Conservation (phyloP, 2,888 invertebrate species). For the Morpho deidamia region DNA sequence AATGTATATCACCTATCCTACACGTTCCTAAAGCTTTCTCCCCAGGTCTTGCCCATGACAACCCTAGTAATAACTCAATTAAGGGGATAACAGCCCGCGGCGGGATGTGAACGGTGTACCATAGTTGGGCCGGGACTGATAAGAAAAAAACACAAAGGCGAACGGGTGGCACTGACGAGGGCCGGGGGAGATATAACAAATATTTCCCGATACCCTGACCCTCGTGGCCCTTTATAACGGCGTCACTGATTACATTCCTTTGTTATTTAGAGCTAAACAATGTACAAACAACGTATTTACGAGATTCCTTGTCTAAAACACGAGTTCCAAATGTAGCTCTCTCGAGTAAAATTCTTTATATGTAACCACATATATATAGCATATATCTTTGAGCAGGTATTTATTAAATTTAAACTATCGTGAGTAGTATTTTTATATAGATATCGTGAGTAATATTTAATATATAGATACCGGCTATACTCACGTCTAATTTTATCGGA, state of each 20-base stretch:
- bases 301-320: background rate
- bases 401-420: too few relatives aligned
- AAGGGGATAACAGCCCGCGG: constrained; percentile 57
- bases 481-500: too few relatives aligned
- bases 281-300: constrained; percentile 46
- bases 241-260: constrained; percentile 63
- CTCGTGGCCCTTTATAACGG: constrained; percentile 55
- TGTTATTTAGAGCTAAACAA: constrained; percentile 60
- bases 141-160: constrained; percentile 47
- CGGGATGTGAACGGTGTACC: constrained; percentile 38
- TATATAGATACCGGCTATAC: too few relatives aligned
- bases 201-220: constrained; percentile 52
- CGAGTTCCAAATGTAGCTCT: background rate
- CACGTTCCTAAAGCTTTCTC: too few relatives aligned
- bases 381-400: too few relatives aligned
- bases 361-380: too few relatives aligned
- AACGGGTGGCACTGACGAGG: constrained; percentile 44
- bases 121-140: constrained; percentile 37
- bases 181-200: constrained; percentile 39
- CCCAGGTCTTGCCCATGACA: background rate
- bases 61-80: constrained; percentile 65
- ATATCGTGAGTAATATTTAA: too few relatives aligned
- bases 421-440: too few relatives aligned
- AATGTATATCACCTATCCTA: too few relatives aligned
- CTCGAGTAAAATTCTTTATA: background rate